Evolutionary conservation across 2,113 vertebrate species (phyloP).

Genomic region (Brienomyrus longianalis): DNA sequence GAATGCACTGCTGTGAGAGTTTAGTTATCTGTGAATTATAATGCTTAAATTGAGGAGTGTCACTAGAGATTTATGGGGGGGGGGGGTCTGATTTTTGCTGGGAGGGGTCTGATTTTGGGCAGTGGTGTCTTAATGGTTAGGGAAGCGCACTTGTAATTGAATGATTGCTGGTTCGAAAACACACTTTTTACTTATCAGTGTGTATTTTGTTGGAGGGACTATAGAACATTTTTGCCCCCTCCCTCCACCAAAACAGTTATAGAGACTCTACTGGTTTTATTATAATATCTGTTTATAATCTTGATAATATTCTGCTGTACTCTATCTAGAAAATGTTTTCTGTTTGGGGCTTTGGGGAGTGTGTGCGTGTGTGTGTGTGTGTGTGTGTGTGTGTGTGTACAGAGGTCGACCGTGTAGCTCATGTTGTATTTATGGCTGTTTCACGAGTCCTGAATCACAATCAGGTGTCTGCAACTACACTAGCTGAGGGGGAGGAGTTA

Average conservation of each 20-base stretch:
- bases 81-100: no score
- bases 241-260: not conserved
- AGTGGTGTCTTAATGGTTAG: no score
- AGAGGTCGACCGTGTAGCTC: no score
- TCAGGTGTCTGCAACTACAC: constrained; percentile 7
- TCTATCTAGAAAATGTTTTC: not conserved
- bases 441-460: constrained; percentile 9
- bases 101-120: not conserved
- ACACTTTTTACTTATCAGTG: not conserved
- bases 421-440: not conserved
- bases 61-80: not conserved
- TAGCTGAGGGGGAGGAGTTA: not conserved
- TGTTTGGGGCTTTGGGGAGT: fast-evolving
- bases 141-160: no score
- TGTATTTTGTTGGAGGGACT: not conserved
- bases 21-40: not conserved
- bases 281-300: not conserved
- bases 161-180: not conserved
- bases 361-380: not conserved
- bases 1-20: not conserved
- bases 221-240: not conserved
- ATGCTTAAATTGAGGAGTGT: not conserved
- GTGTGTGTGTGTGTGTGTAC: not conserved
- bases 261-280: not conserved
- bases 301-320: not conserved